Conservation (phyloP, 2,113 vertebrate species). For the Colinus virginianus region DNA sequence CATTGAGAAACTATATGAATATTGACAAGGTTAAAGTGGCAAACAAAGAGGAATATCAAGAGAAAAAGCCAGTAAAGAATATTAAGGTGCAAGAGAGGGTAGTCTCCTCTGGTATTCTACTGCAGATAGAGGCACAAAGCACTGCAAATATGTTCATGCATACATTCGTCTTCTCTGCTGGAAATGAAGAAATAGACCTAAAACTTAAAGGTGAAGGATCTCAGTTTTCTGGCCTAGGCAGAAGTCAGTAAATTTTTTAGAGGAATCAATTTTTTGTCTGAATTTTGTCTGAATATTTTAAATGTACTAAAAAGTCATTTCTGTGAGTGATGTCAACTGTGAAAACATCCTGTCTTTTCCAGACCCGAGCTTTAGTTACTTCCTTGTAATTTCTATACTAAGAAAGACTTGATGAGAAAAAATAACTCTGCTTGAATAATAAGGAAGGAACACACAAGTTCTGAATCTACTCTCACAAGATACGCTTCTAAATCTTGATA, state of each 20-base stretch:
- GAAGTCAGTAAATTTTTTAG: background rate
- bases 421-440: background rate
- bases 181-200: background rate
- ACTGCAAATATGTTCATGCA: fast-evolving
- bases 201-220: background rate
- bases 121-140: background rate
- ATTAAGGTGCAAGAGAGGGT: background rate
- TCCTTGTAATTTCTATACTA: background rate
- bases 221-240: background rate
- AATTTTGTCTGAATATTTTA: background rate
- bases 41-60: background rate
- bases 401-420: background rate
- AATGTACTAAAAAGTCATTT: background rate
- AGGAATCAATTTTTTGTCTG: background rate
- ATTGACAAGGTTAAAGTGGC: background rate
- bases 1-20: background rate
- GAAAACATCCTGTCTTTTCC: background rate
- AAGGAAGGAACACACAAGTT: background rate
- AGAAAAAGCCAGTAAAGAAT: background rate
- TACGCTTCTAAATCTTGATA: background rate
- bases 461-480: background rate
- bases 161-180: background rate
- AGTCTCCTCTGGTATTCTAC: background rate
- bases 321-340: background rate
- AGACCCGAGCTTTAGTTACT: background rate